Conservation (phyloP, 1,140 invertebrate species). For the Meloidogyne chitwoodi region DNA sequence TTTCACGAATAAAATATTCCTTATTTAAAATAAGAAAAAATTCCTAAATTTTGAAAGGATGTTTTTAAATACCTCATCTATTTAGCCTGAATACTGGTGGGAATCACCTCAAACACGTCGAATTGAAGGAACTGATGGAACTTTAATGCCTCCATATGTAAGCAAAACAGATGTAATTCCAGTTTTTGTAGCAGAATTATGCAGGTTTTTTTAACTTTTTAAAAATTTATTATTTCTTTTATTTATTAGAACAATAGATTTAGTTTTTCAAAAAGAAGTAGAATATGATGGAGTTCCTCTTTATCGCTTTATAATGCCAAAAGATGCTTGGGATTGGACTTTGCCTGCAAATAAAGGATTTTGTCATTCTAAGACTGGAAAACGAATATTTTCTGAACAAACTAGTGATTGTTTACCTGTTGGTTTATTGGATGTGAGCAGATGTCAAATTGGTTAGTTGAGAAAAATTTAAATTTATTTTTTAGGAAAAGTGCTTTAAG, state of each 20-base stretch:
- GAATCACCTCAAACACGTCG: slow-evolving; percentile 18
- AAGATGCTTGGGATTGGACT: slow-evolving; percentile 20
- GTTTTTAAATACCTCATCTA: no score
- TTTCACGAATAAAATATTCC: no score
- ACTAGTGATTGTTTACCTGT: slow-evolving; percentile 31
- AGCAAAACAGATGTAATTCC: slow-evolving; percentile 45
- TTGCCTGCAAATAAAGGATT: slow-evolving; percentile 34
- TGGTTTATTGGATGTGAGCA: slow-evolving; percentile 46
- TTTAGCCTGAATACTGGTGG: slow-evolving; percentile 51
- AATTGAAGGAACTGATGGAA: slow-evolving; percentile 59
- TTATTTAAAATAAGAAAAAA: no score
- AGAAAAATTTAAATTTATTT: no score
- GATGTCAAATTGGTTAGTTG: slow-evolving; percentile 44
- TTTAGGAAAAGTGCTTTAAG: no score
- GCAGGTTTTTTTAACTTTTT: slow-evolving; percentile 37
- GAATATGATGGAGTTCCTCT: slow-evolving; percentile 43
- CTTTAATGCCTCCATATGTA: slow-evolving; percentile 51
- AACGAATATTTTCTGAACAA: slow-evolving; percentile 27
- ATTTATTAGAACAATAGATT: slow-evolving; percentile 38
- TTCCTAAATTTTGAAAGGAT: no score
- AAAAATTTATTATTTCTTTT: not conserved
- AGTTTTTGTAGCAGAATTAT: slow-evolving; percentile 54
- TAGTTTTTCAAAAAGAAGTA: slow-evolving; percentile 42
- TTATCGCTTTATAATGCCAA: slow-evolving; percentile 38
- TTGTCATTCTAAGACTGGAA: slow-evolving; percentile 37